Evolutionary conservation across 2,797 vertebrate species (phyloP), one percentile per base, ranked within the genome.

Genomic region (Chloroceryle amazona): DNA sequence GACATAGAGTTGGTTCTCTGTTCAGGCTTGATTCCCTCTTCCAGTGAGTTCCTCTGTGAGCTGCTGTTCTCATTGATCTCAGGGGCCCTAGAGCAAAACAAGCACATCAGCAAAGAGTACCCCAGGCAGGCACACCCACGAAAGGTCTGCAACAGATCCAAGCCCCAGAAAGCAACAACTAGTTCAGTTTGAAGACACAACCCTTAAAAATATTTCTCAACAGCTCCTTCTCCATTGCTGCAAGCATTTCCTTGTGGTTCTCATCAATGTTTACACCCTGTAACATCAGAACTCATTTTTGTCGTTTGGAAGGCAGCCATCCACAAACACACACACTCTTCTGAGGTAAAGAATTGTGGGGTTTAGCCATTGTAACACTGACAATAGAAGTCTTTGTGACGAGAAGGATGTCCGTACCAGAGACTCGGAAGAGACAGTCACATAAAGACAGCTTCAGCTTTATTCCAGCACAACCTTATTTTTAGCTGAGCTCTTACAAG

Each of bases 31-130:
- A 98, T 98, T 47, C 98, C 96, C 72, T 99, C 99, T 37, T 99
- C 99, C 92, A 99, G 95, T 3, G 98, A 99, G 86, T 98, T 99
- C 88, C 98, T 98, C 96, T 98, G 99, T 3, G 98, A 99, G 79
- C 98, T 98, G 72, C 92, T 98, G 70, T 97, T 98, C 9, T 98
- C 98, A 12, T 97, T 98, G 11, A 98, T 97, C 81, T 96, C 96
- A 1, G 98, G 97, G 35, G 98, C 93, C 90, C 99, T 99, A 39
- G 6, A 83, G 51, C 68, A 49, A n/a, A 70, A 73, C 4, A 67
- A 57, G n/a, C 44, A 83, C 0, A 2, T 79, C 47, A 94, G 74
- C 46, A 28, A 16, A 11, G 41, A 42, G 46, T 13, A 22, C 35
- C 55, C 31, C 9, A 8, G 57, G 42, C 31, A 29, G 65, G 15